Evolutionary conservation across 1,140 invertebrate species (phyloP), one percentile per base, ranked within the genome.

Genomic region (Bemisia tabaci): DNA sequence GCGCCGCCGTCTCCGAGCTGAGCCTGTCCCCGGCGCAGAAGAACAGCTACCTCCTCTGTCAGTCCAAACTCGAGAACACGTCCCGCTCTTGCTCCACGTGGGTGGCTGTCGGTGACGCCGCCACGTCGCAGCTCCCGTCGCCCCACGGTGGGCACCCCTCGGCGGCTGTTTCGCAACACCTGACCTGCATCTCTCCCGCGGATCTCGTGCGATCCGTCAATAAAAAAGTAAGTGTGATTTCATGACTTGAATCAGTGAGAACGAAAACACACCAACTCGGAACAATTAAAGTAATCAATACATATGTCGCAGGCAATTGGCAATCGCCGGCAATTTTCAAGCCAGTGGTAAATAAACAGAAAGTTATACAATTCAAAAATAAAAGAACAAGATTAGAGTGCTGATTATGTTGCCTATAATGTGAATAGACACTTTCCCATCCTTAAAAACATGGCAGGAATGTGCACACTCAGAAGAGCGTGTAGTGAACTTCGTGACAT

Each of bases 61-160:
- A 83, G 64, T 78, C 66, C 26, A 65, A 63, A n/a, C 76, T 88
- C 26, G 85, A 87, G 67, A 83, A 86, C 25, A 84, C 87, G 0
- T 91, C 89, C 0, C 81, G 90, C 0, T 91, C 89, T 0, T 92
- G 89, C 75, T 91, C 89, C 64, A 92, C 89, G 0, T 92, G 90
- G 89, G 90, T 92, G 0, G 90, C 89, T 1, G 87, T 90, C 0
- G 87, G 87, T 1, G 87, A 89, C 70, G 81, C 83, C 1, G 85
- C 85, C 22, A 85, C 83, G 0, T 87, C 86, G 0, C 87, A 89
- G 72, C 74, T 89, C 65, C 87, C 87, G 1, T 88, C 87, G 48
- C 87, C 87, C 0, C 86, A 89, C 22, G 84, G 84, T 23, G 82
- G 86, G 70, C 73, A 76, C 58, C 79, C 78, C 77, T 82, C 75